These are phyloP conservation scores for Euphonia xanthogaster DNA, from an alignment of 2,797 vertebrate species.

Conservation along the genomic window DNA sequence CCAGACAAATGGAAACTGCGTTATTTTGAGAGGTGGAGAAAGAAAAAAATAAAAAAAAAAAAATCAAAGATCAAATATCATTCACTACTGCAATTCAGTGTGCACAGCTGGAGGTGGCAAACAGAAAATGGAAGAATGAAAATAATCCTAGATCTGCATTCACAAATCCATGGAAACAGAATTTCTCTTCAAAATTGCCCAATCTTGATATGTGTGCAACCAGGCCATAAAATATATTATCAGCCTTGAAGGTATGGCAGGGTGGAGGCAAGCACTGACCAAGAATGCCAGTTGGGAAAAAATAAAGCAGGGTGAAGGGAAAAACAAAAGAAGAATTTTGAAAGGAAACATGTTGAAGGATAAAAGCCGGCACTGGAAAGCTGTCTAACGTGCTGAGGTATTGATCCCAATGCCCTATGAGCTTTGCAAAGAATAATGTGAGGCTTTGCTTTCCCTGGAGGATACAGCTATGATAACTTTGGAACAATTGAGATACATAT, in stretches of 20 bases:
- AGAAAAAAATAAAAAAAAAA: not conserved
- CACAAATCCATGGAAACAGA: slow-evolving; percentile 10
- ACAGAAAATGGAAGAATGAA: slow-evolving; percentile 29
- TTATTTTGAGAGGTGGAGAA: not conserved
- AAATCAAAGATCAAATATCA: not conserved
- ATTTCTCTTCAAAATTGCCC: not conserved
- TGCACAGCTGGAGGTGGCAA: slow-evolving; percentile 36
- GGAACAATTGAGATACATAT: not conserved
- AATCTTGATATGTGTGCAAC: not conserved
- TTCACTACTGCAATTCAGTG: slow-evolving; percentile 14
- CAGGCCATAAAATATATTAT: not conserved
- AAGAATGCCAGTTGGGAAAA: not conserved
- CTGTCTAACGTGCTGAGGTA: not conserved
- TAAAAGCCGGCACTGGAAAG: not conserved
- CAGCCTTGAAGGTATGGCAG: not conserved
- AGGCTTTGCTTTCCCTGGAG: not conserved
- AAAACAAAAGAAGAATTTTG: not conserved
- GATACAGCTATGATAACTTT: not conserved
- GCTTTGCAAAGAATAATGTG: not conserved
- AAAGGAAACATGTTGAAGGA: not conserved
- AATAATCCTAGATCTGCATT: slow-evolving; percentile 43
- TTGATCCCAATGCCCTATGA: not conserved
- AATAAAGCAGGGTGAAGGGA: not conserved
- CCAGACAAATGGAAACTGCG: not conserved
- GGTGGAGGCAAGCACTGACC: not conserved